Evolutionary conservation across 2,113 vertebrate genomes (phyloP).

Genomic region (Eira barbara): DNA sequence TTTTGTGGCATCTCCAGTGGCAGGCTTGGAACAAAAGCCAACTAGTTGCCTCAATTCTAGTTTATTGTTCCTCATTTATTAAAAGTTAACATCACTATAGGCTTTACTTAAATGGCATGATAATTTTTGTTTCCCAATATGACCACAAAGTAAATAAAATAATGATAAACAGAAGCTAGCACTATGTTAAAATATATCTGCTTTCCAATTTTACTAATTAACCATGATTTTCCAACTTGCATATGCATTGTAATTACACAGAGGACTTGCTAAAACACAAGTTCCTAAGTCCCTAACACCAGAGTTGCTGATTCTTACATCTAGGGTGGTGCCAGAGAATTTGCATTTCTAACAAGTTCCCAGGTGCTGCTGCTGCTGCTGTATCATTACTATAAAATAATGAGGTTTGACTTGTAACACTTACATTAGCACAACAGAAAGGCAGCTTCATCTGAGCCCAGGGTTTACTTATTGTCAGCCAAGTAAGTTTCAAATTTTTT

Average conservation of each 20-base stretch:
- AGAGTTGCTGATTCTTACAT: not conserved
- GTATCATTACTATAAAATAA: conserved; percentile 12
- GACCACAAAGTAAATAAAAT: not conserved
- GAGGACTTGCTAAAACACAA: not conserved
- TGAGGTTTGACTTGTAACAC: not conserved
- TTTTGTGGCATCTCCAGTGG: not conserved
- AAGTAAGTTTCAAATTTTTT: not conserved
- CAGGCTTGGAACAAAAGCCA: not conserved
- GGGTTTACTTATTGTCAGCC: not conserved
- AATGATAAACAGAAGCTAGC: not conserved
- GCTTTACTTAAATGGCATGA: not conserved
- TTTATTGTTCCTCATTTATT: not conserved
- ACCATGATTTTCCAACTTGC: not conserved
- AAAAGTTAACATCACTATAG: not conserved
- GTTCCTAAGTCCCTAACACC: not conserved
- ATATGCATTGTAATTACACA: not conserved
- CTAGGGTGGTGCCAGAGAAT: not conserved
- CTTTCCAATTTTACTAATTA: not conserved
- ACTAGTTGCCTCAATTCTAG: not conserved
- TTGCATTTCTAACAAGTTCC: not conserved
- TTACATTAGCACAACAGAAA: not conserved
- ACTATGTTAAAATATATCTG: not conserved
- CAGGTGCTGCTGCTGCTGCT: not conserved
- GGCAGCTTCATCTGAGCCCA: not conserved
- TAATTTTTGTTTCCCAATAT: not conserved